phyloP scores from a whole-genome alignment of 2,888 invertebrate genomes.

The Stramonita haemastoma region DNA sequence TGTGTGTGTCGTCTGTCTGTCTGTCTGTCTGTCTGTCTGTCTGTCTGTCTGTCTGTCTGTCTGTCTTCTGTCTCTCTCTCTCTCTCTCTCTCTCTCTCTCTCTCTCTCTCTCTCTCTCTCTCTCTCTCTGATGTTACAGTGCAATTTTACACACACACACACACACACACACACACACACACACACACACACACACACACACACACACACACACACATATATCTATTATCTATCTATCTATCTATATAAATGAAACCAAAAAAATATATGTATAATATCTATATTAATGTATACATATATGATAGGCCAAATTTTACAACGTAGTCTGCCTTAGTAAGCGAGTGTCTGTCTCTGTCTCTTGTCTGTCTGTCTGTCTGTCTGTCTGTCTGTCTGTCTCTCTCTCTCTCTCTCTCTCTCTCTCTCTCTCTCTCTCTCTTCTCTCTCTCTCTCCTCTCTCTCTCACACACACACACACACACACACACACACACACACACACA shows the following conservation, averaged over 20 bases:
- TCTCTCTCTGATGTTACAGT: no score
- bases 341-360: not conserved
- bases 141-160: not conserved
- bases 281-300: no score
- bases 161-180: constrained; percentile 17
- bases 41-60: no score
- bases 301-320: no score
- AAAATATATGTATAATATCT: no score
- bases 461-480: not conserved
- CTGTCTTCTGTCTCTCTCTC: no score
- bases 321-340: no score
- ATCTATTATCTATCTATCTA: not conserved
- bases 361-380: not conserved
- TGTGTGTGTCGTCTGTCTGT: no score
- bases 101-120: no score
- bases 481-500: not conserved
- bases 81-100: no score
- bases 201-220: not conserved
- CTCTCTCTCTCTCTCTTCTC: not conserved
- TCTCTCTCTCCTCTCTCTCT: not conserved
- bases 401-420: constrained; percentile 5
- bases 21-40: no score
- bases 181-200: not conserved
- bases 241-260: no score
- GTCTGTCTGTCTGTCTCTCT: not conserved